Evolutionary conservation across 53 echinoderm and acorn worm genomes (phyloP), one percentile per base, ranked within the genome.

Genomic region (Patiria pectinifera): DNA sequence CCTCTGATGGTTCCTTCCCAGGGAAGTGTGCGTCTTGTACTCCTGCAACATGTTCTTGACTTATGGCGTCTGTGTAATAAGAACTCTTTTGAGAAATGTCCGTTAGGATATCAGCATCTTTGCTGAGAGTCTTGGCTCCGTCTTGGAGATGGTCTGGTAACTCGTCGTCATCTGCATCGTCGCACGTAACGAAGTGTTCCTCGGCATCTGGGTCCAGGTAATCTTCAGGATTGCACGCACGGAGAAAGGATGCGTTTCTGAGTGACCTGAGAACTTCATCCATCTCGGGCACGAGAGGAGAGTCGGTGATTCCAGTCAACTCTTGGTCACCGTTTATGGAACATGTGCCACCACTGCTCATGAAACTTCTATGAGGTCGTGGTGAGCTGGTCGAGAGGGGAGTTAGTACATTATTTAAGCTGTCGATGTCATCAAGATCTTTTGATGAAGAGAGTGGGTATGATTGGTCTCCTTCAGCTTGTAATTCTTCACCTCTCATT

Each of bases 301-400:
- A 63, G 43, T 19, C 21, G 85, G 35, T 26, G 18, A 45, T 19
- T 63, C 11, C 43, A 26, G 3, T 11, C 18, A 3, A 25, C 66
- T 62, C 69, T 5, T 45, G 25, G 35, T 71, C 45, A 18, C 45
- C 71, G 23, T 86, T 69, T 72, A 63, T 6, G 21, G 72, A 86
- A 8, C 15, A 71, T 48, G 44, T 48, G 71, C 15, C 47, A 9
- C 21, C 62, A 11, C 53, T 86, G 24, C 49, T 86, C 44, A 47
- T 8, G 48, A 75, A 46, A 74, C 11, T 76, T 61, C 45, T 88
- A 6, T 3, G 59, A 53, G 78, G 78, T 26, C 43, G 88, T 0
- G 88, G 88, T 23, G 88, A 88, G 78, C 77, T 88, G 35, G 88
- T 49, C 19, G 58, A 88, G 11, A 88, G 88, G 15, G 88, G 88